phyloP scores from a whole-genome alignment of 2,888 invertebrate species.

The Zelleria hepariella region DNA sequence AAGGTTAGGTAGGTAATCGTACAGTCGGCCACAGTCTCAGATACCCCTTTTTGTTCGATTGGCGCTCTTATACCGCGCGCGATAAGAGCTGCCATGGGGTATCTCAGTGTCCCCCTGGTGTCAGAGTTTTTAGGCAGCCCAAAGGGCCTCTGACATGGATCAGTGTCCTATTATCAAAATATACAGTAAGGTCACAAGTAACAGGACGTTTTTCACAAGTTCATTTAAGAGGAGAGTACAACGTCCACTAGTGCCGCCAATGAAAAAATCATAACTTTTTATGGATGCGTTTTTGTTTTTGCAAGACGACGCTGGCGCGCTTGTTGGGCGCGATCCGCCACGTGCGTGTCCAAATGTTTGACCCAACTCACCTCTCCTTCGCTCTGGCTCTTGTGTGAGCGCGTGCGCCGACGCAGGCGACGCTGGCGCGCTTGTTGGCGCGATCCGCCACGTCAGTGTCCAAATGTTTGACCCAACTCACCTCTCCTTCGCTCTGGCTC shows the following conservation, averaged over 20 bases:
- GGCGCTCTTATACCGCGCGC: too few species aligned
- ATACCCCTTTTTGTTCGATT: too few species aligned
- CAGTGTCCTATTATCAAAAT: neutral
- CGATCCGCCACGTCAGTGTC: conserved; percentile 79
- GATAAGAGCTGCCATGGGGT: too few species aligned
- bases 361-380: conserved; percentile 54
- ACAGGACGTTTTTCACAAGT: too few species aligned
- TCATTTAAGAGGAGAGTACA: too few species aligned
- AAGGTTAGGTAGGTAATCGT: neutral
- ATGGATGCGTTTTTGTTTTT: too few species aligned
- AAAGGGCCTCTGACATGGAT: too few species aligned
- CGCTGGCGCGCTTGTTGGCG: conserved; percentile 50
- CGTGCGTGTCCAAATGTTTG: conserved; percentile 80
- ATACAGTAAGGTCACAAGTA: neutral
- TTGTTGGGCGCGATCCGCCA: conserved; percentile 70
- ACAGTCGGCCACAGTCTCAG: too few species aligned
- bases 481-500: conserved; percentile 65
- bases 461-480: conserved; percentile 72
- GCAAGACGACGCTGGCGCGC: conserved; percentile 48
- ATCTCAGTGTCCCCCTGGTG: too few species aligned
- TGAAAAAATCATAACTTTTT: too few species aligned
- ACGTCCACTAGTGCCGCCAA: too few species aligned
- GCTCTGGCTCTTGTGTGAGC: conserved; percentile 62
- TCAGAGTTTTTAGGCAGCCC: too few species aligned
- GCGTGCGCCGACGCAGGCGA: conserved; percentile 53